Evolutionary conservation across 2,797 vertebrate genomes (phyloP).

Genomic region (Pangasius mekongensis): DNA sequence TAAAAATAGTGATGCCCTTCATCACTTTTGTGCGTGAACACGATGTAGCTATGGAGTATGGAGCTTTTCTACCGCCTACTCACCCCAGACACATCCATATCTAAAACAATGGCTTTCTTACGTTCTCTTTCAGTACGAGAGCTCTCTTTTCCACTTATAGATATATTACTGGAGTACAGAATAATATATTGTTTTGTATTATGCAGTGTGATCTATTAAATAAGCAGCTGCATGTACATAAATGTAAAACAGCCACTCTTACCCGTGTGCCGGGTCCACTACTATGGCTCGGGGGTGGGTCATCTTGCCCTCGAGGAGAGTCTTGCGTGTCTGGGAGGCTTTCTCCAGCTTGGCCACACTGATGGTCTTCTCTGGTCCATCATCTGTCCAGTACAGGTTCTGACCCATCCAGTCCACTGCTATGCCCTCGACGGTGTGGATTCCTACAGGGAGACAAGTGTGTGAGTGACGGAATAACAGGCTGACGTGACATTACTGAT

Average conservation of each 20-base stretch:
- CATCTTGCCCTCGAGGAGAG: conserved; percentile 95
- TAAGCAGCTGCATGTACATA: not conserved
- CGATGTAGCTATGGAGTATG: not conserved
- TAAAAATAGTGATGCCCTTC: not conserved
- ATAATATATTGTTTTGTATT: not conserved
- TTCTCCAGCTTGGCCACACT: conserved; percentile 94
- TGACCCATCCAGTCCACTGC: conserved; percentile 98
- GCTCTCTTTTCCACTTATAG: not conserved
- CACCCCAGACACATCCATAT: not conserved
- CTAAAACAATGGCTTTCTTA: not conserved
- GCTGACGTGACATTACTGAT: not conserved
- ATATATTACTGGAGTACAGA: not conserved
- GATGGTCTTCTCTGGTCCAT: conserved; percentile 96
- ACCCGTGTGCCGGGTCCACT: conserved; percentile 94
- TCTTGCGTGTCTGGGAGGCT: conserved; percentile 92
- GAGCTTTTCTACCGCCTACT: not conserved
- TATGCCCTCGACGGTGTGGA: conserved; percentile 95
- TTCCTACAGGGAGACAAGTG: conserved; percentile 73
- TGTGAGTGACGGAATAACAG: not conserved
- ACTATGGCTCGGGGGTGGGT: conserved; percentile 95
- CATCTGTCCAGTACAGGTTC: conserved; percentile 97
- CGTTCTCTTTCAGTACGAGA: not conserved
- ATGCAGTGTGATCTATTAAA: not conserved
- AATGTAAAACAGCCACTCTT: conserved; percentile 53
- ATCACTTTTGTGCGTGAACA: not conserved